Conservation (phyloP, 2,113 vertebrate genomes). For the Brienomyrus brachyistius region DNA sequence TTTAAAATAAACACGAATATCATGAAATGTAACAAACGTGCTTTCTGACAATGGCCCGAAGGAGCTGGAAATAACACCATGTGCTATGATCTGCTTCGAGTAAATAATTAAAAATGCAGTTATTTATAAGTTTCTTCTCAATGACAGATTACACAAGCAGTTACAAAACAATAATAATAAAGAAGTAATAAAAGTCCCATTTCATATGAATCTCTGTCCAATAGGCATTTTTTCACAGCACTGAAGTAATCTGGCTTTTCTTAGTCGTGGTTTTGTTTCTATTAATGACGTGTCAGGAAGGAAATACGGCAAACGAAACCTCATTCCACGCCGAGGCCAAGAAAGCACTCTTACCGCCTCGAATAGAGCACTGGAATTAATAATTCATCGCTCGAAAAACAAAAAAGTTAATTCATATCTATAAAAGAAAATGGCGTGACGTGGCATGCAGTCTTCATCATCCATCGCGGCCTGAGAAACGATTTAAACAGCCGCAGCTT, state of each 20-base stretch:
- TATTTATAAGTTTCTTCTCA: neutral
- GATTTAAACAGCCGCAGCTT: neutral
- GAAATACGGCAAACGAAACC: neutral
- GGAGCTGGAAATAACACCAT: neutral
- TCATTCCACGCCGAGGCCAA: neutral
- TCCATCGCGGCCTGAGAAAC: neutral
- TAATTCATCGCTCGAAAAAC: neutral
- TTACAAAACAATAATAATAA: neutral
- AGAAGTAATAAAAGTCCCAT: neutral
- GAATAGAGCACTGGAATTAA: neutral
- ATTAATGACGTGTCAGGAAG: neutral
- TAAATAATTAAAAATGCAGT: constrained; percentile 1
- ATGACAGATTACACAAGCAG: neutral
- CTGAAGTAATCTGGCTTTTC: neutral
- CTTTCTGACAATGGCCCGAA: neutral
- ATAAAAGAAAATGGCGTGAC: neutral
- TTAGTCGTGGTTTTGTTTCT: neutral
- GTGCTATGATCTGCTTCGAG: neutral
- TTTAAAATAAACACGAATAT: neutral
- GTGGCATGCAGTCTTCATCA: neutral
- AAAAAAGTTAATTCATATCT: neutral
- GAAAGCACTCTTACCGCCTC: neutral
- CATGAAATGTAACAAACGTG: neutral
- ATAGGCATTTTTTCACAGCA: neutral
- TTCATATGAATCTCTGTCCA: neutral